Conservation (phyloP, 2,888 invertebrate species). For the Drosophila bunnanda region DNA sequence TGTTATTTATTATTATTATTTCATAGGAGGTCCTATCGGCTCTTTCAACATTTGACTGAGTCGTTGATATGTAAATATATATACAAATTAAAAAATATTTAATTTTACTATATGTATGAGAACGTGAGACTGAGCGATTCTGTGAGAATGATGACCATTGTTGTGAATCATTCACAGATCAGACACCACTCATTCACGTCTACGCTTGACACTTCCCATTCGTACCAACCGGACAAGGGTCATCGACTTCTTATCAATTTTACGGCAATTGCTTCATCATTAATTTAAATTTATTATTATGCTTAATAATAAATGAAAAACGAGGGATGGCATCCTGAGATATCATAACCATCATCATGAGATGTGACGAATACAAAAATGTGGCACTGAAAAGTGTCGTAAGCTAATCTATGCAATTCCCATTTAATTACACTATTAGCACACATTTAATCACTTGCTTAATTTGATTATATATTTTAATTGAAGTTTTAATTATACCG, state of each 20-base stretch:
- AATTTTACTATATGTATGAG: not conserved
- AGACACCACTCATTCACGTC: constrained; percentile 1
- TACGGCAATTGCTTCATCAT: constrained; percentile 9
- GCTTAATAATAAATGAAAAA: constrained; percentile 7
- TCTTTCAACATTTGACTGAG: no score
- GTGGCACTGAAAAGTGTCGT: constrained; percentile 12
- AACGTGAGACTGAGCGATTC: constrained; percentile 1
- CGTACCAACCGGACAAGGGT: not conserved
- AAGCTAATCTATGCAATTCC: constrained; percentile 4
- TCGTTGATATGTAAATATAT: not conserved
- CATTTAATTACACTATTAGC: constrained; percentile 11
- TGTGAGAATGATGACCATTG: not conserved
- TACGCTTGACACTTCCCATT: not conserved
- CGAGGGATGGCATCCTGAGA: not conserved
- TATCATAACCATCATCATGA: constrained; percentile 1
- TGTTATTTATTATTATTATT: not conserved
- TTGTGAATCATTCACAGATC: constrained; percentile 16
- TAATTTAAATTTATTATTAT: constrained; percentile 14
- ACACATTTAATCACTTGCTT: constrained; percentile 23
- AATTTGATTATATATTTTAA: constrained; percentile 37
- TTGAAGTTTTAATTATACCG: constrained; percentile 19
- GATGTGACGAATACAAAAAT: constrained; percentile 2
- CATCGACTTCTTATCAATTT: constrained; percentile 25
- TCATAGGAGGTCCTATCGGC: not conserved
- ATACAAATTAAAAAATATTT: not conserved